Conservation (phyloP, 2,113 vertebrate genomes). For the Semnopithecus entellus region DNA sequence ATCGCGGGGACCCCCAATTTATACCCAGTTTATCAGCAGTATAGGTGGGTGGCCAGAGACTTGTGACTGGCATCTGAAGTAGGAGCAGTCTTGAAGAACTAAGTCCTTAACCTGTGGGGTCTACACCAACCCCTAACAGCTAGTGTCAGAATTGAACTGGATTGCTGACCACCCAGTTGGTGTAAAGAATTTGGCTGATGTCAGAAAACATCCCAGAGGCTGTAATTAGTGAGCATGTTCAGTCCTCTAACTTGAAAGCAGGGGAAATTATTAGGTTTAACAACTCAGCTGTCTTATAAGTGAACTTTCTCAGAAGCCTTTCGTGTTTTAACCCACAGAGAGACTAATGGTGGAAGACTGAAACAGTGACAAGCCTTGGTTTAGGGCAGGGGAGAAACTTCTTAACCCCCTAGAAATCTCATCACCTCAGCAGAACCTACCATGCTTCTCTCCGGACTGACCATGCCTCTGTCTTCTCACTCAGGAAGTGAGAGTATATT, state of each 20-base stretch:
- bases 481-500: neutral
- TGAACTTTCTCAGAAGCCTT: neutral
- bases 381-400: neutral
- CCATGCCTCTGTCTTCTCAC: neutral
- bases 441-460: neutral
- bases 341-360: neutral
- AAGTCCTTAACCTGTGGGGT: neutral
- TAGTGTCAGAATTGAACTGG: neutral
- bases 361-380: neutral
- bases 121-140: neutral
- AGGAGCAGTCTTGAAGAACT: neutral
- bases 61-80: neutral
- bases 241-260: neutral
- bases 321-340: neutral
- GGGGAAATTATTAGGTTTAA: neutral
- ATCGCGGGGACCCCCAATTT: neutral
- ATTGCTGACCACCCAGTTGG: neutral
- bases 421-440: neutral
- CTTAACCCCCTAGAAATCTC: neutral
- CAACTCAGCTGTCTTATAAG: neutral
- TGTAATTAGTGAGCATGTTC: neutral
- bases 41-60: neutral
- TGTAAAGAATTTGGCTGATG: slow-evolving; percentile 5
- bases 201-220: slow-evolving; percentile 50
- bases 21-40: neutral